phyloP scores from a whole-genome alignment of 2,888 invertebrate species.

The Drosophila limbata region DNA sequence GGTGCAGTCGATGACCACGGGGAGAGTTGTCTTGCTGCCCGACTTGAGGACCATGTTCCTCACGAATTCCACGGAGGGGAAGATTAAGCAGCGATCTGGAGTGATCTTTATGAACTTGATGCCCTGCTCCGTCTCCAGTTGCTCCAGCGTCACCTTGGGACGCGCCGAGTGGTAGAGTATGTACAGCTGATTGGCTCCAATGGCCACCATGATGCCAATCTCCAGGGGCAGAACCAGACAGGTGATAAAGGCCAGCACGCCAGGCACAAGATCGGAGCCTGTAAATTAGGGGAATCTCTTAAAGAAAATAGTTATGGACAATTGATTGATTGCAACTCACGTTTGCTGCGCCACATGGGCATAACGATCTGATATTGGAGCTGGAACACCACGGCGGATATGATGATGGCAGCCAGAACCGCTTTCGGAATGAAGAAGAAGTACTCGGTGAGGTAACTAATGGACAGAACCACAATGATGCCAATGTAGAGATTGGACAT shows the following conservation, averaged over 20 bases:
- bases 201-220: conserved; percentile 94
- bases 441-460: conserved; percentile 93
- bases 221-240: conserved; percentile 94
- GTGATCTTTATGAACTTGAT: conserved; percentile 92
- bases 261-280: conserved; percentile 95
- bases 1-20: conserved; percentile 94
- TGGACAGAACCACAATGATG: conserved; percentile 91
- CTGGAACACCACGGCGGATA: conserved; percentile 96
- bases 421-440: conserved; percentile 94
- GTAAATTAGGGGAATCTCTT: background rate
- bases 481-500: conserved; percentile 93
- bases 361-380: conserved; percentile 93
- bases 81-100: conserved; percentile 94
- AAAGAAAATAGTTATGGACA: background rate
- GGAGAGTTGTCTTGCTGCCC: conserved; percentile 88
- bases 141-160: conserved; percentile 93
- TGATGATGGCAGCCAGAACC: conserved; percentile 94
- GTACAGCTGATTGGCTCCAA: conserved; percentile 92
- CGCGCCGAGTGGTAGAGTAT: conserved; percentile 95
- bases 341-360: conserved; percentile 95
- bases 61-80: conserved; percentile 96
- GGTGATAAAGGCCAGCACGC: conserved; percentile 93
- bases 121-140: conserved; percentile 89
- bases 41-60: conserved; percentile 93
- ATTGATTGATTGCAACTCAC: conserved; percentile 86